These are phyloP conservation scores for Sorex araneus DNA, from an alignment of 2,113 vertebrate species.

Conservation along the genomic window DNA sequence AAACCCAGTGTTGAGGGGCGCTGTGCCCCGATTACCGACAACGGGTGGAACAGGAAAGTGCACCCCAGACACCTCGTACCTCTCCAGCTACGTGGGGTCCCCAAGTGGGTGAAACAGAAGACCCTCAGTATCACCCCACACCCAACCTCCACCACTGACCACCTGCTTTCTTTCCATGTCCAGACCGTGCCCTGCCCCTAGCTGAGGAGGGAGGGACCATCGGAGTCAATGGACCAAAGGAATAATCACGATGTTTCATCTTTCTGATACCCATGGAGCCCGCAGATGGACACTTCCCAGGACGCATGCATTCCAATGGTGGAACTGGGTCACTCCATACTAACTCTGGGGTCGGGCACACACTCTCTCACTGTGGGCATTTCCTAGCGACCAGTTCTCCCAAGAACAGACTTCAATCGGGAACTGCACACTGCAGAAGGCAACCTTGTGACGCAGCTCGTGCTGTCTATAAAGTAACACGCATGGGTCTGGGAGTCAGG, in stretches of 20 bases:
- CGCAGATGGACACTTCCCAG: conserved; percentile 2
- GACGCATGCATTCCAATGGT: background rate
- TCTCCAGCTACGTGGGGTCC: background rate
- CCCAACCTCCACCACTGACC: background rate
- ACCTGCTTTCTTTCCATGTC: conserved; percentile 26
- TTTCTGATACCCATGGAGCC: background rate
- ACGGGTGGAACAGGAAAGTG: background rate
- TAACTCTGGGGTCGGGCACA: background rate
- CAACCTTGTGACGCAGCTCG: conserved; percentile 71
- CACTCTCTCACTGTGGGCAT: background rate
- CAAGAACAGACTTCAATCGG: conserved; percentile 10
- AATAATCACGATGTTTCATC: background rate
- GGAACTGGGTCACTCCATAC: background rate
- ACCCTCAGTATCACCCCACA: background rate
- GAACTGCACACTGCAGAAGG: conserved; percentile 63
- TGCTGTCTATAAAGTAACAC: conserved; percentile 61
- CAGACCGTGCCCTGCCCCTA: conserved; percentile 16
- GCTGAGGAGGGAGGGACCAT: background rate
- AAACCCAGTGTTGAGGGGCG: too few relatives aligned
- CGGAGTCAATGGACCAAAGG: background rate
- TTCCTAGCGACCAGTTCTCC: conserved; percentile 42
- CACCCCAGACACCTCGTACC: too few relatives aligned
- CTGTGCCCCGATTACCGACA: background rate
- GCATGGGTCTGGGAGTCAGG: conserved; percentile 22
- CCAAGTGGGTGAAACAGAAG: background rate